Evolutionary conservation across 2,888 invertebrate genomes (phyloP), one percentile per base, ranked within the genome.

Genomic region (Dryobotodes eremita): DNA sequence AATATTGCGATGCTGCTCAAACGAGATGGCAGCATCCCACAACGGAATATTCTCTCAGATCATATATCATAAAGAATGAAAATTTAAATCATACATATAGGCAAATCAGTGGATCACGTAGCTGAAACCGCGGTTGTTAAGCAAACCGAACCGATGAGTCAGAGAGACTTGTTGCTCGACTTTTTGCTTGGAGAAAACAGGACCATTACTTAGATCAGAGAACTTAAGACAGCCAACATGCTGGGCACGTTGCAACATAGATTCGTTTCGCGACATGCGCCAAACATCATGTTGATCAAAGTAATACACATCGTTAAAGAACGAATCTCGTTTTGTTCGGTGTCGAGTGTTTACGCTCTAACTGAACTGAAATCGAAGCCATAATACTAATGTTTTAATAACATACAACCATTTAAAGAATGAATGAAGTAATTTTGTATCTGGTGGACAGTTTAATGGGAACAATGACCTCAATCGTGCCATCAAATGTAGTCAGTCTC

Each of bases 161-260:
- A 93, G 77, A 83, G 73, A 71, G 80, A 91, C 91, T 92, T 90
- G 92, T 92, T 91, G 91, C 91, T 90, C 90, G 85, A 86, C 82
- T 91, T 92, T 91, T 91, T 90, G 88, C 87, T 88, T 65, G 76
- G 88, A 89, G 89, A 90, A 89, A 89, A 91, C 89, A 89, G 85
- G 88, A 86, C 86, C 83, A 86, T 84, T 83, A 89, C 83, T 86
- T 83, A 85, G 85, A 86, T 79, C 82, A 86, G 77, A 87, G 83
- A 83, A 72, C 84, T 82, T 71, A 75, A 82, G 77, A 86, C 79
- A 83, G 69, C 61, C 72, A 74, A 83, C 84, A 84, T 75, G 81
- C 80, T 75, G 80, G 36, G 81, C 79, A 89, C 84, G 86, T 83
- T 87, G 79, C 77, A 80, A 86, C 84, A 88, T 84, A 79, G 76